Base-by-base conservation (phyloP, 2,888 invertebrate species). In the Thera britannica region DNA sequence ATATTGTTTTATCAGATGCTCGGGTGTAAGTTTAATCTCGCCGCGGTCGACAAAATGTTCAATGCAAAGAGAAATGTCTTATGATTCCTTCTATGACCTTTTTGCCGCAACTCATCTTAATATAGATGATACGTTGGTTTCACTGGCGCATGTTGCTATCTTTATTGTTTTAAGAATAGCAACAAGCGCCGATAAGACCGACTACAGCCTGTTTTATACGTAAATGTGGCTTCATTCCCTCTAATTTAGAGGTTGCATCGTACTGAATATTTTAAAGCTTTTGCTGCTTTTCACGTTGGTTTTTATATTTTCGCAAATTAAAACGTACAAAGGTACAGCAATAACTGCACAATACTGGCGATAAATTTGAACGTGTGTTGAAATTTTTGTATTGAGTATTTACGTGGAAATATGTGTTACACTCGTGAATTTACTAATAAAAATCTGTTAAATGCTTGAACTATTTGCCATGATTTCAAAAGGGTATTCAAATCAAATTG, bases 161-260 rank as follows among this genome's bases (percentile, higher is more conserved):
- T 38, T 4, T 1, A 38, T 38, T 49, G 49, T 0, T 49, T 23
- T 34, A 6, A 56, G n/a, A 55, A 38, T 36, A 56, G 5, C 6
- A 56, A 5, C 6, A 54, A 12, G 34, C 34, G 62, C 3, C 8
- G 48, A 7, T 46, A 9, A 46, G 9, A 57, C 35, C 8, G 8
- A n/a, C 9, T n/a, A 3, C 34, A 52, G 8, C 55, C 58, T 46
- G 56, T 38, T 51, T 64, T 57, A 2, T n/a, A 36, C 12, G 60
- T 55, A 44, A 68, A 52, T 38, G 51, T 2, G 38, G 2, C 3
- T 46, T 57, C 57, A 62, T 54, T 52, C 65, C 46, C 68, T 65
- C 68, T 68, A 61, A 65, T 62, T 62, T 62, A 68, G 65, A 68
- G 67, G 67, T 68, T 68, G 68, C 68, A 65, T 56, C 55, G 65